These are phyloP conservation scores for Enteromius mattozi DNA, from an alignment of 2,797 vertebrate species.

Conservation along the genomic window DNA sequence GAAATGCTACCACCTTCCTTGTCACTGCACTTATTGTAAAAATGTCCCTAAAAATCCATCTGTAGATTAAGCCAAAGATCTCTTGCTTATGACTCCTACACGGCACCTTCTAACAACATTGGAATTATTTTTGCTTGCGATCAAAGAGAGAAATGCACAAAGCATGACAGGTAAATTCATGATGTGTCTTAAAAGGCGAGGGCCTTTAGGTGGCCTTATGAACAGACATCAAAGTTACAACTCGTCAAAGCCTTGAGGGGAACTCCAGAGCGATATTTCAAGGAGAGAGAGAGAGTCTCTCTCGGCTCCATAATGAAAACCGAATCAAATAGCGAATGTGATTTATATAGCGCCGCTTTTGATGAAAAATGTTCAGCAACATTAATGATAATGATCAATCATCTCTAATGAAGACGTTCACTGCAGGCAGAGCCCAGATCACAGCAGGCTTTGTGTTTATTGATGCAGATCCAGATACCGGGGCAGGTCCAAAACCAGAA, in stretches of 20 bases:
- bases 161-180: conserved; percentile 50
- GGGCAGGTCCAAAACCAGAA: conserved; percentile 54
- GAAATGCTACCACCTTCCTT: conserved; percentile 24
- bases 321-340: conserved; percentile 46
- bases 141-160: conserved; percentile 52
- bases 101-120: conserved; percentile 37
- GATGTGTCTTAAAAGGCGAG: conserved; percentile 52
- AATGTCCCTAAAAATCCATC: neutral
- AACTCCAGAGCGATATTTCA: conserved; percentile 42
- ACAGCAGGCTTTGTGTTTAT: conserved; percentile 53
- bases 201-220: conserved; percentile 33
- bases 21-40: neutral
- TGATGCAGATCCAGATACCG: conserved; percentile 51
- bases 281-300: conserved; percentile 15
- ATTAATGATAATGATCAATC: conserved; percentile 50
- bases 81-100: neutral
- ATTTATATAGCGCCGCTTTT: conserved; percentile 42
- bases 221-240: conserved; percentile 44
- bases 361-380: conserved; percentile 51
- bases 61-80: conserved; percentile 2
- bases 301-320: conserved; percentile 42
- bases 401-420: conserved; percentile 48
- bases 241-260: conserved; percentile 35
- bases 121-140: conserved; percentile 18
- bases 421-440: conserved; percentile 42